A percentile compares a stretch with the other conserved stretches of the same genome.
phyloP scores from a whole-genome alignment of 1,140 invertebrate genomes.

The Drosophila orosa region DNA sequence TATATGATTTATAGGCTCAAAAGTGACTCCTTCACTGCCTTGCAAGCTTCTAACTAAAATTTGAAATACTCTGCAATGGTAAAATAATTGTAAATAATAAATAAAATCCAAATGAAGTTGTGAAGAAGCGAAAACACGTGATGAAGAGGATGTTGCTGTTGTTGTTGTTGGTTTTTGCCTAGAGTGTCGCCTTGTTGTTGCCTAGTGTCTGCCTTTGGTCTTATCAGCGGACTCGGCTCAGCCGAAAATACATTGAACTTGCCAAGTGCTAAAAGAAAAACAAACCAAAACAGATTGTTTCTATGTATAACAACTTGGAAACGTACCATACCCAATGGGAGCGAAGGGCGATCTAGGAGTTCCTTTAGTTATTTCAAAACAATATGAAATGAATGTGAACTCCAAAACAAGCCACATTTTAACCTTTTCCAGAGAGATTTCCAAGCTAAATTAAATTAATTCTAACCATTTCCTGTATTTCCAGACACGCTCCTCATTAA shows the following conservation, averaged over 20 bases:
- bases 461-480: not conserved
- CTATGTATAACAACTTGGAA: not conserved
- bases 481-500: not conserved
- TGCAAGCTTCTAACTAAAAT: no score
- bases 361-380: constrained; percentile 1
- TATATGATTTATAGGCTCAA: no score
- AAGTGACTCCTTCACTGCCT: no score
- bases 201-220: constrained; percentile 6
- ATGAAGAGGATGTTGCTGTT: constrained; percentile 29
- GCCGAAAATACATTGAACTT: constrained; percentile 35
- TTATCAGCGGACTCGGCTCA: constrained; percentile 16
- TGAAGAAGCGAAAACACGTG: constrained; percentile 24
- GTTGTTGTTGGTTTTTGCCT: not conserved
- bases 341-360: not conserved
- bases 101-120: not conserved
- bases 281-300: constrained; percentile 16
- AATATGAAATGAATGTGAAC: not conserved
- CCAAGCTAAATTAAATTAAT: not conserved
- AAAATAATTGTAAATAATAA: not conserved
- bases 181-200: constrained; percentile 4
- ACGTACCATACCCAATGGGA: not conserved
- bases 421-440: not conserved
- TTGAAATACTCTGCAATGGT: no score
- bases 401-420: no score
- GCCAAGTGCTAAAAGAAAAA: constrained; percentile 1